Evolutionary conservation across 2,888 invertebrate species (phyloP).

Genomic region (Lasioglossum marginatum): DNA sequence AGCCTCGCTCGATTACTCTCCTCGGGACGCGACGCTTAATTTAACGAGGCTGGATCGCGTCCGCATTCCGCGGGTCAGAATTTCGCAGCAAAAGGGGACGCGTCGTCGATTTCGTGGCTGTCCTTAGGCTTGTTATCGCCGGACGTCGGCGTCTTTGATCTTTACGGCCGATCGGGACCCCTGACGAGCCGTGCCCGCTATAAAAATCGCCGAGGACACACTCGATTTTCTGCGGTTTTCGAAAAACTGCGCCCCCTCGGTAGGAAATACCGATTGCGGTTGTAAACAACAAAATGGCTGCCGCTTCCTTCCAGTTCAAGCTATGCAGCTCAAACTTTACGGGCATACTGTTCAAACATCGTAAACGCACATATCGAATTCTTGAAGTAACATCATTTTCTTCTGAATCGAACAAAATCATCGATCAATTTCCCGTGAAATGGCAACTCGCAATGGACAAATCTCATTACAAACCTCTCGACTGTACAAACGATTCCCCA

Average conservation of each 20-base stretch:
- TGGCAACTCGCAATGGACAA: neutral
- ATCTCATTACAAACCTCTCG: neutral
- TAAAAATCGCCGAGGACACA: conserved; percentile 12
- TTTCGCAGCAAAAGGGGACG: conserved; percentile 6
- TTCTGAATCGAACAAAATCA: neutral
- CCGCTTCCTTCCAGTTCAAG: neutral
- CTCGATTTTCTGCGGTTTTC: conserved; percentile 4
- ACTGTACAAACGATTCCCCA: neutral
- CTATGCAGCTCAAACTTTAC: neutral
- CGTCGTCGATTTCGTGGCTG: conserved; percentile 29
- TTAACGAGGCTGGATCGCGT: conserved; percentile 40
- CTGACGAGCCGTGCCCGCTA: conserved; percentile 12
- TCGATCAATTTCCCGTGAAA: neutral
- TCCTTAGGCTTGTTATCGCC: conserved; percentile 42
- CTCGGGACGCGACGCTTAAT: conserved; percentile 42
- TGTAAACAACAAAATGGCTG: neutral
- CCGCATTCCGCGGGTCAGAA: conserved; percentile 41
- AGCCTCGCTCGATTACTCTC: conserved; percentile 30
- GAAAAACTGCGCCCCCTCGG: neutral
- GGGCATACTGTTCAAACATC: neutral
- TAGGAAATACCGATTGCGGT: neutral
- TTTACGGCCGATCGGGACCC: conserved; percentile 46
- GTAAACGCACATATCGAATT: neutral
- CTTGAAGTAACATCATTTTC: neutral
- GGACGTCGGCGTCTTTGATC: conserved; percentile 52